These are phyloP conservation scores for Danio albolineatus DNA, from an alignment of 2,797 vertebrate species.

Conservation along the genomic window DNA sequence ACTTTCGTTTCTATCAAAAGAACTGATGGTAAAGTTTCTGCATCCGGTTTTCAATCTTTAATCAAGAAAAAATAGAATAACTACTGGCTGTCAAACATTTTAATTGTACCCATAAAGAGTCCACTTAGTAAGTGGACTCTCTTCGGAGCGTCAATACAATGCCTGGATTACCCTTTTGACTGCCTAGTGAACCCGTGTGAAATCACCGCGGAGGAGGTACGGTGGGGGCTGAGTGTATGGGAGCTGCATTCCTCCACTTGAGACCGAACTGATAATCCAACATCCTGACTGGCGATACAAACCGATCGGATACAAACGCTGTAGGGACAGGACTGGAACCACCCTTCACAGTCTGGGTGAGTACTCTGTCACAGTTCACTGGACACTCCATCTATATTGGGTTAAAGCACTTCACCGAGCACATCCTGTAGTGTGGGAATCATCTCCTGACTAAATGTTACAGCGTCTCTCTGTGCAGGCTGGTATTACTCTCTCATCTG, in stretches of 20 bases:
- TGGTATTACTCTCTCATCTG: background rate
- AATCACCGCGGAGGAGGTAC: constrained; percentile 57
- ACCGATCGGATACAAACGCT: constrained; percentile 68
- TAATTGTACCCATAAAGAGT: background rate
- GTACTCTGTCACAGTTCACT: constrained; percentile 51
- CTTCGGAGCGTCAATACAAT: constrained; percentile 62
- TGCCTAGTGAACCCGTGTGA: constrained; percentile 52
- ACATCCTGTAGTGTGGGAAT: background rate
- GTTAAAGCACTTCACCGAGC: background rate
- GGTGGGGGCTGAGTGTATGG: constrained; percentile 45
- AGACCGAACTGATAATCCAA: constrained; percentile 58
- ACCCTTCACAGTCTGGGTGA: constrained; percentile 78
- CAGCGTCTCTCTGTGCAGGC: background rate
- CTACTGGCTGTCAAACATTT: background rate
- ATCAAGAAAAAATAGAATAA: background rate
- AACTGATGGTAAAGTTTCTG: constrained; percentile 19
- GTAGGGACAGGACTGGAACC: constrained; percentile 67
- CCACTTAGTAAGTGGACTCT: background rate
- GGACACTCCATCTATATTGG: constrained; percentile 27
- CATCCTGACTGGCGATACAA: constrained; percentile 49
- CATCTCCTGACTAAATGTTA: constrained; percentile 5
- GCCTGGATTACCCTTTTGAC: constrained; percentile 75
- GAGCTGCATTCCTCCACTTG: constrained; percentile 67
- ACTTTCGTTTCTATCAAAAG: constrained; percentile 4
- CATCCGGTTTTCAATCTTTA: background rate